Evolutionary conservation across 1,140 invertebrate species (phyloP).

Genomic region (Himalopsyche phryganea): DNA sequence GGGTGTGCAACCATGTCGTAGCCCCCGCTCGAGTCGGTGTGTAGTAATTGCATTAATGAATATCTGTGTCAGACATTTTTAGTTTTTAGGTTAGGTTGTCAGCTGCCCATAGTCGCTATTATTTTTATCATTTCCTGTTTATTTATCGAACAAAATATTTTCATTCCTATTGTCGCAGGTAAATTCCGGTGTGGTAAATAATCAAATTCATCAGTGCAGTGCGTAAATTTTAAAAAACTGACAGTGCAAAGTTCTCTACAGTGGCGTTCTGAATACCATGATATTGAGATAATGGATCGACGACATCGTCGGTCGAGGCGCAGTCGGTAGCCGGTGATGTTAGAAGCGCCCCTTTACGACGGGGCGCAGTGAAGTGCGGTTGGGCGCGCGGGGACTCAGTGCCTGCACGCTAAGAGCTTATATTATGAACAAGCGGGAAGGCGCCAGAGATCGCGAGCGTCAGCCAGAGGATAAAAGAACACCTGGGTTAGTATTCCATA

Average conservation of each 20-base stretch:
- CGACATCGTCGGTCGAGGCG: neutral
- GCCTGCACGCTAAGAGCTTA: slow-evolving; percentile 45
- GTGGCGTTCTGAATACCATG: slow-evolving; percentile 3
- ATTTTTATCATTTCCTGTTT: too few relatives aligned
- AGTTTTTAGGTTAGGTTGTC: neutral
- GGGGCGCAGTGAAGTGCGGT: slow-evolving; percentile 28
- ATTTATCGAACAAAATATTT: neutral
- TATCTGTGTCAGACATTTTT: neutral
- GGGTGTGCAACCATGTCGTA: too few relatives aligned
- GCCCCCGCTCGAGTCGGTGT: too few relatives aligned
- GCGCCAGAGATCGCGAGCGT: slow-evolving; percentile 50
- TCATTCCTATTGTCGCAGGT: neutral
- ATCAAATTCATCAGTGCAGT: neutral
- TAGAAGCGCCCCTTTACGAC: neutral
- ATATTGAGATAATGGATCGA: slow-evolving; percentile 22
- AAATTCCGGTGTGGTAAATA: neutral
- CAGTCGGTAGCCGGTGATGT: neutral
- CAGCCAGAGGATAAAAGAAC: slow-evolving; percentile 51
- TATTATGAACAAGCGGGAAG: slow-evolving; percentile 54
- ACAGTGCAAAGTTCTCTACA: neutral
- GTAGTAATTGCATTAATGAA: neutral
- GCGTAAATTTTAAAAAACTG: neutral
- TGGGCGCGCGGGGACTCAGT: slow-evolving; percentile 32
- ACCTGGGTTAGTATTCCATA: slow-evolving; percentile 42
- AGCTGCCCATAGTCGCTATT: too few relatives aligned